Percentiles rank a stretch among this genome's conserved stretches.
phyloP scores from a whole-genome alignment of 2,113 vertebrate species.

The Vombatus ursinus region DNA sequence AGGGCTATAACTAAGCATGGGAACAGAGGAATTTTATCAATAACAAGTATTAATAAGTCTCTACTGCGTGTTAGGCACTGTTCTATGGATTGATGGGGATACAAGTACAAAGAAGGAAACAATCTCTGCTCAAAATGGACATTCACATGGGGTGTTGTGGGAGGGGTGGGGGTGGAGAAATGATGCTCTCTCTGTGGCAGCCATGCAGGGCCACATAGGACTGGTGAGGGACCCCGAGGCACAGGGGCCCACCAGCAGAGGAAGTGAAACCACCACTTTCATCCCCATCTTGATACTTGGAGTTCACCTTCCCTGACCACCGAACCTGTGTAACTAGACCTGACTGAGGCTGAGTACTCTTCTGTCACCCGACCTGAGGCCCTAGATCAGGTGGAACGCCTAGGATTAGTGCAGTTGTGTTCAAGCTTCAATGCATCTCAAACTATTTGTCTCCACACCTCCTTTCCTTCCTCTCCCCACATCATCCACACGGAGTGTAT shows the following conservation, averaged over 20 bases:
- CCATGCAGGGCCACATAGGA: not conserved
- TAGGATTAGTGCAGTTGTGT: not conserved
- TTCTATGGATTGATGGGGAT: not conserved
- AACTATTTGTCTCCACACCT: not conserved
- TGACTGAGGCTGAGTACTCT: not conserved
- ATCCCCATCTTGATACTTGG: not conserved
- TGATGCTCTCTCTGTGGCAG: not conserved
- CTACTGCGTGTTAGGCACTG: not conserved
- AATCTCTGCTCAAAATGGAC: not conserved
- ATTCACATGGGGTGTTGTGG: not conserved
- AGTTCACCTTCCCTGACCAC: not conserved
- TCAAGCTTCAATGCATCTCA: not conserved
- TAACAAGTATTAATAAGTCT: not conserved
- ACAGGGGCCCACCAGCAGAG: not conserved
- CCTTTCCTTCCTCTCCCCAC: not conserved
- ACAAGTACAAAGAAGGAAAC: not conserved
- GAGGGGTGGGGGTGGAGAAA: accelerated
- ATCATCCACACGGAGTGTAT: not conserved
- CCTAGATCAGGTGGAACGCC: not conserved
- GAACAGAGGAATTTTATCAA: not conserved
- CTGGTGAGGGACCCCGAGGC: not conserved
- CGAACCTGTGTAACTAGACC: not conserved
- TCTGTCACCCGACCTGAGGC: not conserved
- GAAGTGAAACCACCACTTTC: too few relatives aligned
- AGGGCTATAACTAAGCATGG: not conserved